phyloP scores from a whole-genome alignment of 1,140 invertebrate genomes.

The Ceratosolen solmsi region DNA sequence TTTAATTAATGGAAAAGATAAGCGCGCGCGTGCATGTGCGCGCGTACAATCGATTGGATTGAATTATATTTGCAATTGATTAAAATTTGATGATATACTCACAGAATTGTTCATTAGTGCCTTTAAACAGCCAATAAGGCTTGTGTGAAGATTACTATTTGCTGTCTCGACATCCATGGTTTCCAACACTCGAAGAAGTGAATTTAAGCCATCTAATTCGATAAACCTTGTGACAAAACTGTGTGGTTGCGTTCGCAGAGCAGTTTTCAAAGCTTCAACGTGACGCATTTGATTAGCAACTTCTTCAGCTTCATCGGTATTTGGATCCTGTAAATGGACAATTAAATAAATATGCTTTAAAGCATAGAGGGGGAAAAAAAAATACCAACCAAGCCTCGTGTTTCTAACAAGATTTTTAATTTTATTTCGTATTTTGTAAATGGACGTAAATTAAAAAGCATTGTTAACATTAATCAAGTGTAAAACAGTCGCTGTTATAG shows the following conservation, averaged over 20 bases:
- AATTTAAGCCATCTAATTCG: constrained; percentile 88
- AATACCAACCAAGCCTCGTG: no score
- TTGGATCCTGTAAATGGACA: constrained; percentile 74
- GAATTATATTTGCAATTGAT: no score
- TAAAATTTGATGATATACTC: constrained; percentile 73
- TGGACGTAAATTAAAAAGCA: no score
- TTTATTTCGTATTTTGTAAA: no score
- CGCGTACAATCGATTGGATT: no score
- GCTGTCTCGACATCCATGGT: constrained; percentile 88
- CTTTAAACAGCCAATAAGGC: constrained; percentile 93
- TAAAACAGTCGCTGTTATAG: no score
- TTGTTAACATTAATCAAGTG: no score
- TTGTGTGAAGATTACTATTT: constrained; percentile 91
- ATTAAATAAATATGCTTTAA: no score
- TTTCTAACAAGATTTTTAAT: no score
- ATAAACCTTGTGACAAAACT: constrained; percentile 97
- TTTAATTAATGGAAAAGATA: no score
- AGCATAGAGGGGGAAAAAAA: no score
- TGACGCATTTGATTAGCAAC: constrained; percentile 80
- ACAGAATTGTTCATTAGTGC: constrained; percentile 98
- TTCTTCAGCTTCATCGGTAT: constrained; percentile 79
- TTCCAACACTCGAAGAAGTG: constrained; percentile 85
- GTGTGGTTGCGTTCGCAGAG: constrained; percentile 93
- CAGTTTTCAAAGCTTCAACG: constrained; percentile 93
- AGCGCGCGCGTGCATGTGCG: no score